Conservation (phyloP, 2,113 vertebrate genomes). For the Sebastes schlegelii region DNA sequence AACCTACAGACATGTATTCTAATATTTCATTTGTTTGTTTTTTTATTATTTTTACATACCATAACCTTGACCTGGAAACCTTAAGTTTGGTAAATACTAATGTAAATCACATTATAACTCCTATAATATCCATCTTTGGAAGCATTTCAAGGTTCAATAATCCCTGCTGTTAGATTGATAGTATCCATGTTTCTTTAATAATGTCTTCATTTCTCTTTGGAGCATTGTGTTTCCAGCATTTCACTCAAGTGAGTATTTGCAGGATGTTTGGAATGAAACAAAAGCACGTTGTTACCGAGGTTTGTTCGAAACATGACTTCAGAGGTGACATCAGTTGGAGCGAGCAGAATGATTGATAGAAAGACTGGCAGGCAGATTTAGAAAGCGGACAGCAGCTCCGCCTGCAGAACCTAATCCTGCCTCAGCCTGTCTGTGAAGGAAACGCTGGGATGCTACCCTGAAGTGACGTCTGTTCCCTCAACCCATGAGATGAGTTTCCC, state of each 20-base stretch:
- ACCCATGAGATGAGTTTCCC: slow-evolving; percentile 32
- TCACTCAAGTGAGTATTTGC: slow-evolving; percentile 3
- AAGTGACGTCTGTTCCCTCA: slow-evolving; percentile 48
- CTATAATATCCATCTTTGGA: background rate
- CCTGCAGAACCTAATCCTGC: slow-evolving; percentile 45
- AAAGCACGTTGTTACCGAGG: background rate
- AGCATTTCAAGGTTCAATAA: background rate
- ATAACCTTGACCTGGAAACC: background rate
- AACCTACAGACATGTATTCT: background rate
- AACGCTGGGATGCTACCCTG: slow-evolving; percentile 23
- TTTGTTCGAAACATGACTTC: slow-evolving; percentile 29
- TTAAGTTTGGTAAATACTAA: background rate
- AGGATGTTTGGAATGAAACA: slow-evolving; percentile 34
- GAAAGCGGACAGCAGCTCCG: slow-evolving; percentile 21
- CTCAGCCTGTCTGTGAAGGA: slow-evolving; percentile 35
- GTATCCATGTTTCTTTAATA: slow-evolving; percentile 4
- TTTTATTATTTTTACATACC: background rate
- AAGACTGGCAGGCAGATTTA: slow-evolving; percentile 39
- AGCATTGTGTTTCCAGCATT: background rate
- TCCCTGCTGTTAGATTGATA: background rate
- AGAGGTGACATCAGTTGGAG: slow-evolving; percentile 41
- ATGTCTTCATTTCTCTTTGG: slow-evolving; percentile 8
- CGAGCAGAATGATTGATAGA: slow-evolving; percentile 34
- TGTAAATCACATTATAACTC: background rate
- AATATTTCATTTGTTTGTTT: background rate